These are phyloP conservation scores for Ciconia nigra DNA, from an alignment of 2,797 vertebrate species.

Conservation along the genomic window DNA sequence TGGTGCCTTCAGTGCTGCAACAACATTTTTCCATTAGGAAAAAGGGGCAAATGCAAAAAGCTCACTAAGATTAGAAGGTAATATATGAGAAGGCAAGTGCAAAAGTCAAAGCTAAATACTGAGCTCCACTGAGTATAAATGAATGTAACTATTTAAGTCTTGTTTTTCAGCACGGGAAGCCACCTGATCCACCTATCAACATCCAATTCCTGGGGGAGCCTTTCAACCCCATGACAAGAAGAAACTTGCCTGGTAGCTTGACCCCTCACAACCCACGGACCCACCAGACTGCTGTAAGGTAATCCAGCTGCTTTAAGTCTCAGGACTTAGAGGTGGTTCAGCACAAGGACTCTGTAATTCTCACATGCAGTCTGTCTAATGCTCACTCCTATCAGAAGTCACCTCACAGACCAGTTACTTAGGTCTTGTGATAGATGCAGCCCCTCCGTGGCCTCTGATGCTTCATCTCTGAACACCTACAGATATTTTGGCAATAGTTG, in stretches of 20 bases:
- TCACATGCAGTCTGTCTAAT: background rate
- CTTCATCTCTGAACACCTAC: background rate
- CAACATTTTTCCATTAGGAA: background rate
- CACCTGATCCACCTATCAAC: background rate
- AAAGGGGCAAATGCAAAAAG: background rate
- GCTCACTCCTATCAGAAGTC: background rate
- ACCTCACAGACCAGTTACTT: background rate
- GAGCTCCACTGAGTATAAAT: background rate
- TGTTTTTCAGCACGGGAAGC: background rate
- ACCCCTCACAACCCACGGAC: background rate
- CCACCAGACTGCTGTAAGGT: background rate
- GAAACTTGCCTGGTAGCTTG: background rate
- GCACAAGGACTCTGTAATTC: background rate
- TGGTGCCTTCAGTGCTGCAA: background rate
- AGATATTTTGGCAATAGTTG: background rate
- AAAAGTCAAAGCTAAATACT: background rate
- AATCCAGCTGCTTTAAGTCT: background rate
- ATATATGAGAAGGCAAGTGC: background rate
- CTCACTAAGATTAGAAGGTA: background rate
- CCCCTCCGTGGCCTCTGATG: rapidly evolving
- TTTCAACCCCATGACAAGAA: background rate
- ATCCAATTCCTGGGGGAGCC: background rate
- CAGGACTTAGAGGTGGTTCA: background rate
- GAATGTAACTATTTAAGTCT: background rate
- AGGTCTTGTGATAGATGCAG: background rate